Evolutionary conservation across 2,888 invertebrate genomes (phyloP), one percentile per base, ranked within the genome.

Genomic region (Parthenolecanium corni): DNA sequence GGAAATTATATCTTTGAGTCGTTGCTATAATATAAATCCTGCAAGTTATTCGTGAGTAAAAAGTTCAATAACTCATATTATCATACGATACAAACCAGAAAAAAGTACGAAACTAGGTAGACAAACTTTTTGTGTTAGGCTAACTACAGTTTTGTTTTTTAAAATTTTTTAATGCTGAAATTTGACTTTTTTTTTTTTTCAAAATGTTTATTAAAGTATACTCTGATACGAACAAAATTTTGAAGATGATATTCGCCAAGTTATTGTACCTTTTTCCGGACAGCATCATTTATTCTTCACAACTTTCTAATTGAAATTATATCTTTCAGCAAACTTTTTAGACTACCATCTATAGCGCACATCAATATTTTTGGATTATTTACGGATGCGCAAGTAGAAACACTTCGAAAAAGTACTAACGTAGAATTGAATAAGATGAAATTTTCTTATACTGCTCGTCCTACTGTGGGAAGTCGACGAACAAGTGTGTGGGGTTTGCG

Each of bases 401-500:
- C 64, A 11, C 64, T 64, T 12, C 46, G 58, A 20, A 62, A 58
- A 38, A 42, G 20, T 1, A 63, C 58, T 6, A 42, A 40, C 18
- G 47, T 67, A 12, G 42, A 80, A 69, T 78, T 89, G 52, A 89
- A 89, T 73, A 82, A 83, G 71, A 84, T 82, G 70, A 80, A 82
- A 65, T 86, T 85, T 72, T 92, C 92, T 70, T 88, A 89, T 0
- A 84, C 94, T 14, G 91, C 92, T 0, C 78, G 90, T 14, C 94
- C 94, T 0, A 93, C 94, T 0, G 90, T 92, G 0, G 93, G 93
- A 0, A 79, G 85, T 1, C 77, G 86, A 66, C 79, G 92, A 68
- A 91, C 92, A 0, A 90, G 89, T 23, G 86, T 95, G 71, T 95
- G 94, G 95, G 88, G 87, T 1, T 76, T 89, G 24, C 76, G 89